Base-by-base conservation (phyloP, 2,113 vertebrate genomes). In the Urocynchramus pylzowi region DNA sequence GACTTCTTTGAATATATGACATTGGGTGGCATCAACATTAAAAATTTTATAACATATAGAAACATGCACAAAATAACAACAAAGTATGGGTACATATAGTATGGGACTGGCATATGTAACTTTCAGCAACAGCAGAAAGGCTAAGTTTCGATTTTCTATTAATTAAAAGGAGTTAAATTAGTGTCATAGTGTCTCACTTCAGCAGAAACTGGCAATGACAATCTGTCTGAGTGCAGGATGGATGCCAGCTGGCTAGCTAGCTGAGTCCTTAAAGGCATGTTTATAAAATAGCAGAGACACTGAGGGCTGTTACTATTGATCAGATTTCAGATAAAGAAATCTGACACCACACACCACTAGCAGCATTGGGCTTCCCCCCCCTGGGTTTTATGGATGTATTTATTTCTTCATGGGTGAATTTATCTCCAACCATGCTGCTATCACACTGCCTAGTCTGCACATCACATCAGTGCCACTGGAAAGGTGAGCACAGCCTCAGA, bases 211-310 rank as follows among this genome's bases (percentile, higher is more conserved):
- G 61, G 39, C 65, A 87, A 79, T 18, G 45, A 68, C 67, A 79
- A 56, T 84, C 69, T 81, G 69, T 84, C 80, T 92, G 37, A 68
- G 7, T 19, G 16, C 59, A 87, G 78, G 67, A 93, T 11, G 86
- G 78, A 87, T 95, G 81, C 93, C 91, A 93, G 70, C 65, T 89
- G 91, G 65, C 61, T 76, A 42, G 49, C 65, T 75, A 89, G 59
- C 37, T 1, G 1, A 76, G 24, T 83, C 70, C 63, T 93, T 87
- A 93, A 95, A 90, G 74, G 54, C 37, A 64, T 85, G 65, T 95
- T 91, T 95, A 87, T 93, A 90, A 97, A 94, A 94, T 6, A 37
- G 41, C 61, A 93, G 63, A 95, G 74, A 50, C 84, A 89, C 18
- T 31, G 59, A 89, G 49, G 30, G 41, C 65, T 79, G 57, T 52